Evolutionary conservation across 2,113 vertebrate species (phyloP).

Genomic region (Lonchura striata): DNA sequence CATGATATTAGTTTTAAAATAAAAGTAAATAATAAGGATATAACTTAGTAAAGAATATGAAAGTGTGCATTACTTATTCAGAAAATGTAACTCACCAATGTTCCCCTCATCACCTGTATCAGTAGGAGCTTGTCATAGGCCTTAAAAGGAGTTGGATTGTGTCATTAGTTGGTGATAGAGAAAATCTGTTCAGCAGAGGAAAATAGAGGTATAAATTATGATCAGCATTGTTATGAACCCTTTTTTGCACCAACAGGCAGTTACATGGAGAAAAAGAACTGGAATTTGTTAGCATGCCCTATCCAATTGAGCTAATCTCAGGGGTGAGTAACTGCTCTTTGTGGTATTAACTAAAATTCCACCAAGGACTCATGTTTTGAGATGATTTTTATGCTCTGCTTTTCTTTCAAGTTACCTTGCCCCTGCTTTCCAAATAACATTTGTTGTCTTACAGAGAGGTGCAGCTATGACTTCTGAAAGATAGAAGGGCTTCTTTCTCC

Average conservation of each 20-base stretch:
- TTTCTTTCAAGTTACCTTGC: neutral
- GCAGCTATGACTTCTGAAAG: neutral
- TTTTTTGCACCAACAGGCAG: neutral
- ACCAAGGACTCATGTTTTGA: neutral
- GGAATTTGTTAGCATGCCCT: neutral
- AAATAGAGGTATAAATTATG: neutral
- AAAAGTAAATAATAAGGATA: neutral
- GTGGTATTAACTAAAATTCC: neutral
- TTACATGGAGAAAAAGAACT: neutral
- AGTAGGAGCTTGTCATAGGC: neutral
- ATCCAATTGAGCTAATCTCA: neutral
- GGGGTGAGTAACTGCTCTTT: neutral
- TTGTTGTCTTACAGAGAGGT: neutral
- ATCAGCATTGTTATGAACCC: neutral
- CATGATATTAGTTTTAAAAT: neutral
- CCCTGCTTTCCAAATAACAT: neutral
- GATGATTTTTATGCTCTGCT: neutral
- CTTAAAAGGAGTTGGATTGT: neutral
- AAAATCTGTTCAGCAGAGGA: neutral
- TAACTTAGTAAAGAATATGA: neutral
- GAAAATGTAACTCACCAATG: neutral
- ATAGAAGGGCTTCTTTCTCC: neutral
- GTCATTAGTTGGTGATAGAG: neutral
- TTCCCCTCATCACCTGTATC: neutral
- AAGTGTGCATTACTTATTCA: neutral